Evolutionary conservation across 2,888 invertebrate species (phyloP), one percentile per base, ranked within the genome.

Genomic region (Agrochola macilenta): DNA sequence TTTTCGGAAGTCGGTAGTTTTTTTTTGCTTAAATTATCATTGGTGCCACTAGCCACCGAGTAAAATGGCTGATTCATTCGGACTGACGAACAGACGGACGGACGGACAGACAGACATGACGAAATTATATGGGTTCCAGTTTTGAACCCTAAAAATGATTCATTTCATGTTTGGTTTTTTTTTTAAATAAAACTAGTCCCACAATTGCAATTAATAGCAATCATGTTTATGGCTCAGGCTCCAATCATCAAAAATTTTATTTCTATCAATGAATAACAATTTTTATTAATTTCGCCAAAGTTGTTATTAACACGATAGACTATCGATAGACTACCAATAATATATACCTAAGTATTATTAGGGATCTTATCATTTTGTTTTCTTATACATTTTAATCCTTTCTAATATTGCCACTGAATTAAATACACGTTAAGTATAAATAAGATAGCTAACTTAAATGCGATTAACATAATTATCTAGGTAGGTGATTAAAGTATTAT

Each of bases 371-470:
- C 49, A n/a, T 69, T 69, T 14, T 1, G 0, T 61, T 43, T 76
- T 14, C 17, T n/a, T 43, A 11, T 43, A 78, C n/a, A 54, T 77
- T 77, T 69, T 69, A 79, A 78, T 79, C 70, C 11, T 30, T 20
- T 3, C 7, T 43, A 46, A 64, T 77, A 63, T 26, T 35, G n/a
- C 3, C 14, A 69, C 60, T 52, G 70, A 1, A 26, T n/a, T 79
- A 12, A 70, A 63, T 77, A 8, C 5, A 1, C 7, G 46, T 49
- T 57, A 65, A 39, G 12, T 49, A 23, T 11, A 17, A 17, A 14
- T 63, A 26, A 30, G 20, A 57, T 63, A 78, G 1, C 30, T 39
- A 39, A 30, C 17, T 46, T n/a, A 61, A 52, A 35, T 39, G 26
- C 7, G 46, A 79, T 73, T 61, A 79, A 46, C 1, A 35, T 46